Conservation (phyloP, 1,140 invertebrate genomes). For the Drosophila tristis region DNA sequence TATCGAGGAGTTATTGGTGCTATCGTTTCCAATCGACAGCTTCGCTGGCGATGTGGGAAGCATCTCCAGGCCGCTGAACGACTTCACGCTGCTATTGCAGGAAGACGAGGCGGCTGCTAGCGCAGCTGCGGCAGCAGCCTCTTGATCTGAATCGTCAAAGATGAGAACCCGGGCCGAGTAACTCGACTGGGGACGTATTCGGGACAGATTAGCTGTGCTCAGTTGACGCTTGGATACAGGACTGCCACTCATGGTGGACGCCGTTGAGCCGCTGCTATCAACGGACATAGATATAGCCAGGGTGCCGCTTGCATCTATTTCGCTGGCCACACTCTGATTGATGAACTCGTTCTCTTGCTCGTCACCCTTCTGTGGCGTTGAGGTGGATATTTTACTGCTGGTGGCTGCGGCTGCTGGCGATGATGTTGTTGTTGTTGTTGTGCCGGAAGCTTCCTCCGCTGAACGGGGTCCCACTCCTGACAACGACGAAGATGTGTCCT, state of each 20-base stretch:
- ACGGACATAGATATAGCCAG: slow-evolving; percentile 53
- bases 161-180: slow-evolving; percentile 79
- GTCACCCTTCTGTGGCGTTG: slow-evolving; percentile 69
- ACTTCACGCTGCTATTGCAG: slow-evolving; percentile 37
- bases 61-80: slow-evolving; percentile 68
- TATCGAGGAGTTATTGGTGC: slow-evolving; percentile 64
- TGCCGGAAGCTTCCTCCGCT: not conserved
- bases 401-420: slow-evolving; percentile 4
- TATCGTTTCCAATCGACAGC: slow-evolving; percentile 52
- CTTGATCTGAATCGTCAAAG: slow-evolving; percentile 81
- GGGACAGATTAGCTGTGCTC: slow-evolving; percentile 65
- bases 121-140: slow-evolving; percentile 49
- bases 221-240: slow-evolving; percentile 74
- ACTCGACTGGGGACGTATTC: slow-evolving; percentile 77
- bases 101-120: slow-evolving; percentile 28
- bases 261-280: slow-evolving; percentile 53
- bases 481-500: slow-evolving; percentile 42
- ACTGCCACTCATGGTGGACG: slow-evolving; percentile 47
- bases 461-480: not conserved
- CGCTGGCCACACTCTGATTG: slow-evolving; percentile 63
- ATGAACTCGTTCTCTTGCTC: slow-evolving; percentile 55
- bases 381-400: slow-evolving; percentile 75
- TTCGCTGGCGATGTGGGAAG: slow-evolving; percentile 70
- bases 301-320: slow-evolving; percentile 52
- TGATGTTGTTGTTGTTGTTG: slow-evolving; percentile 1